Base-by-base conservation (phyloP, 2,113 vertebrate genomes). In the Platysternon megacephalum region DNA sequence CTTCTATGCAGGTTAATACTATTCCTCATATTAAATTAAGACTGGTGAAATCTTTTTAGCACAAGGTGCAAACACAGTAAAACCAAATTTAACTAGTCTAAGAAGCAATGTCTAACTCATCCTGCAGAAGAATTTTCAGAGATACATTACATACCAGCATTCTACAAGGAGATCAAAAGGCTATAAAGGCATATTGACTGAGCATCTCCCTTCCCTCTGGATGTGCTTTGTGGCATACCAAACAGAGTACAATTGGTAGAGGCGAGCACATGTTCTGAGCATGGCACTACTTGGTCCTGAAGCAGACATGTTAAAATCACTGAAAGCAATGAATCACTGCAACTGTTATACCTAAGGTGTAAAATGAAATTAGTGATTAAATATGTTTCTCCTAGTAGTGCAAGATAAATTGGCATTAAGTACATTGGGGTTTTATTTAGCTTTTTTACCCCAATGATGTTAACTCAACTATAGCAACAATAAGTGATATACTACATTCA, bases 101-200 rank as follows among this genome's bases (percentile, higher is more conserved):
- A 93, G 89, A 94, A 42, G 5, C 12, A 56, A 88, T 16, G 87
- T 89, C 21, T 74, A 94, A 86, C 92, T 82, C 16, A 42, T 84
- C 85, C 55, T 78, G 22, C 53, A 82, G 89, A 94, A 91, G 92
- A 95, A 61, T n/a, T n/a, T 68, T 85, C 53, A 82, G 90, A 93
- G 82, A 89, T 86, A 86, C 78, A 95, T 83, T 86, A 96, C 10
- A 92, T 92, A 9, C 35, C 74, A 93, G 61, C 32, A 94, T 74
- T 95, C 56, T 46, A 6, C 83, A 95, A 55, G 29, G 48, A 94
- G 85, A 93, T 87, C 85, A 89, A 98, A 97, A 74, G 81, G 61
- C 21, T 97, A 87, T 72, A 90, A 95, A 97, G 84, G 48, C 16
- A 88, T 87, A 92, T n/a, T 90, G 56, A 96, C 19, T 90, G 35